Base-by-base conservation (phyloP, 2,888 invertebrate species). In the Latrodectus elegans region DNA sequence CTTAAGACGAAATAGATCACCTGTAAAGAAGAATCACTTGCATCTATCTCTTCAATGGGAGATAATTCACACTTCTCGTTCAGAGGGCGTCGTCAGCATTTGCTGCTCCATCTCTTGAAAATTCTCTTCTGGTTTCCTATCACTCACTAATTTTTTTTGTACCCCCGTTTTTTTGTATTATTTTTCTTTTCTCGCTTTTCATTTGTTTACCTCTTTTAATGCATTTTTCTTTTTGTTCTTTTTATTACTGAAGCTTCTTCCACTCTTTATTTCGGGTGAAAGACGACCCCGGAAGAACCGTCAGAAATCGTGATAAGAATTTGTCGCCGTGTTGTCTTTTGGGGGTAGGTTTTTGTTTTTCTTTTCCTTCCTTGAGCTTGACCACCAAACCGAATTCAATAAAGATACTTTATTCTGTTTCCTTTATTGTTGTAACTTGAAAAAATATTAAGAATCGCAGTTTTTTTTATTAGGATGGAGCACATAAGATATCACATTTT, bases 1-100 rank as follows among this genome's bases (percentile, higher is more conserved):
- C 38, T 38, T 38, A 38, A 38, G 38, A 38, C 38, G 38, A 6
- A n/a, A 60, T 60, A 60, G 60, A 60, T 60, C 60, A 60, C 60
- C 60, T 38, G 6, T 22, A 38, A 38, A 38, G 38, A 38, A 38
- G 38, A 38, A 38, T 38, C 6, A 38, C 38, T 38, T 0, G 38
- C 38, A 38, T 38, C 38, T 38, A 38, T 38, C 38, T 38, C 22
- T 22, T 22, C 38, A 15, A 60, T 15, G 60, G 6, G n/a, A 60
- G 84, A 78, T 84, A 84, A 84, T 73, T 84, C 84, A 84, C 84
- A 78, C 84, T 73, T 78, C 14, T 38, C 67, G 51, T 53, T 67
- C 17, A 84, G 77, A 78, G 84, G 84, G 84, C 77, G 84, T 84
- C 72, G 84, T 72, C 78, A 65, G 15, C 26, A 12, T 51, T 55